phyloP scores from a whole-genome alignment of 2,797 vertebrate genomes.

The Micropoecilia bifurca region DNA sequence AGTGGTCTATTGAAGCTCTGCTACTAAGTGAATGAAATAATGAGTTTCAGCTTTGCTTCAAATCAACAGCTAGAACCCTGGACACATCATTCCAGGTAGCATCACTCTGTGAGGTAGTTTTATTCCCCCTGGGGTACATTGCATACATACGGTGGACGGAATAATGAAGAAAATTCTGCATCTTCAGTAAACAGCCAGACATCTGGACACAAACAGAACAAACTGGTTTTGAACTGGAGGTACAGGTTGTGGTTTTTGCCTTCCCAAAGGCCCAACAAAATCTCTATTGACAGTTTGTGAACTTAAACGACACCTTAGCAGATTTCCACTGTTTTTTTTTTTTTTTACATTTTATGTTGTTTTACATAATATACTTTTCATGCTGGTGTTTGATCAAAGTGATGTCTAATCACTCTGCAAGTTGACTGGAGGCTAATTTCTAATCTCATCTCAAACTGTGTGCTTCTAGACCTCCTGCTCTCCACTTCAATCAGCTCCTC shows the following conservation, averaged over 20 bases:
- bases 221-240: neutral
- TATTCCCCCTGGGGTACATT: neutral
- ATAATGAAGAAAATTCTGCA: neutral
- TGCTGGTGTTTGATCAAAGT: neutral
- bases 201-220: neutral
- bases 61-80: neutral
- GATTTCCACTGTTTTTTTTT: neutral
- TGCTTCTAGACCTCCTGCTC: slow-evolving; percentile 8
- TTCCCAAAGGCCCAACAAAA: neutral
- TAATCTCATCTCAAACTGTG: neutral
- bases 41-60: neutral
- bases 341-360: neutral
- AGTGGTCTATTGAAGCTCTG: neutral
- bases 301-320: neutral
- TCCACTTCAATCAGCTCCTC: slow-evolving; percentile 12
- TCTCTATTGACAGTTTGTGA: neutral
- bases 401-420: neutral
- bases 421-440: slow-evolving; percentile 18
- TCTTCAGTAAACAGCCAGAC: neutral
- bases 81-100: neutral
- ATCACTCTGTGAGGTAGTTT: neutral
- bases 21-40: neutral
- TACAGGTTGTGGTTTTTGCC: neutral
- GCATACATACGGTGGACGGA: neutral
- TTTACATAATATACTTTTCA: neutral